These are phyloP conservation scores for Euwallacea similis DNA, from an alignment of 1,140 invertebrate species.

Conservation along the genomic window DNA sequence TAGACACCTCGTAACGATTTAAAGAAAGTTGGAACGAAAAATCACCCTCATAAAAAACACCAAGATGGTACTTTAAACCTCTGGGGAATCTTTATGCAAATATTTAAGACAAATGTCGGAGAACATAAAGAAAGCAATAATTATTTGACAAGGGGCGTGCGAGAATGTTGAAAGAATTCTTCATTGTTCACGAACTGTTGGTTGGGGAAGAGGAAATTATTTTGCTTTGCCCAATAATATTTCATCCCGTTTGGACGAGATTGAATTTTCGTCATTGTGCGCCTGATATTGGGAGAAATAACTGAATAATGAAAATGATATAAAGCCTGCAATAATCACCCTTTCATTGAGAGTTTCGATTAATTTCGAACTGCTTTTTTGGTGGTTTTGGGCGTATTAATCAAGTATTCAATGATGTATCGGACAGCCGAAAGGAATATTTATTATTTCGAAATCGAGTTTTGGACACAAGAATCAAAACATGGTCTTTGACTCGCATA, in stretches of 20 bases:
- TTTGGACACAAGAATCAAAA: too few relatives aligned
- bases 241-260: constrained; percentile 12
- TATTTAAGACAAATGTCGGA: constrained; percentile 14
- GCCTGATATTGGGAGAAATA: constrained; percentile 23
- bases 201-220: constrained; percentile 15
- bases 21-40: constrained; percentile 11
- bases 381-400: too few relatives aligned
- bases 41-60: neutral
- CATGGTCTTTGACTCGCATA: too few relatives aligned
- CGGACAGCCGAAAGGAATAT: neutral
- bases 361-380: neutral
- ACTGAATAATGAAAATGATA: constrained; percentile 25
- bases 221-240: constrained; percentile 15
- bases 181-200: neutral
- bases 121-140: constrained; percentile 13
- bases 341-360: constrained; percentile 1
- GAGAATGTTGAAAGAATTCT: constrained; percentile 7
- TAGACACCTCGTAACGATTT: neutral
- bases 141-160: constrained; percentile 14
- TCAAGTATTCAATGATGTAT: neutral
- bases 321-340: constrained; percentile 20
- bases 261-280: constrained; percentile 26
- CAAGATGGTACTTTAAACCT: constrained; percentile 15
- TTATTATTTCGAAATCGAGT: too few relatives aligned
- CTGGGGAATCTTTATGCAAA: constrained; percentile 12